These are phyloP conservation scores for Alectoris magna DNA, from an alignment of 2,797 vertebrate species.

Conservation along the genomic window DNA sequence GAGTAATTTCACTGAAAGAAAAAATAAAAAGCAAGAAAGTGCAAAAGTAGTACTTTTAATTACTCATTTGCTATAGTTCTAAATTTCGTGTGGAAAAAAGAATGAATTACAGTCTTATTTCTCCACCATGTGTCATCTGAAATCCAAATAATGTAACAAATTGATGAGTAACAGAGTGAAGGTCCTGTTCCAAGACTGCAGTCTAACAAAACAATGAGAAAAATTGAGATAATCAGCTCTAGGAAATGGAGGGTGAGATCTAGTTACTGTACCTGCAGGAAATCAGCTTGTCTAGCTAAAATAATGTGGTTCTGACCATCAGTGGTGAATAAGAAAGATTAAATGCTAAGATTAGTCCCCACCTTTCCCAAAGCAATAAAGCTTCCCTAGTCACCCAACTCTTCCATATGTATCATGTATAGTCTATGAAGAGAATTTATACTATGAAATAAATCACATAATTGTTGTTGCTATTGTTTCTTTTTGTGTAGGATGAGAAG, in stretches of 20 bases:
- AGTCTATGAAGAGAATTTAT: background rate
- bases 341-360: background rate
- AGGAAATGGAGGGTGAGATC: background rate
- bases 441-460: background rate
- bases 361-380: background rate
- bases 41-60: background rate
- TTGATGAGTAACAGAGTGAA: background rate
- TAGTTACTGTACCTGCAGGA: background rate
- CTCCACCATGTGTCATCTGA: background rate
- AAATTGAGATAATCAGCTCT: background rate
- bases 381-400: background rate
- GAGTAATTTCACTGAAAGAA: background rate
- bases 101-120: background rate
- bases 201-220: background rate
- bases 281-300: background rate
- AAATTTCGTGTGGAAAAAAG: background rate
- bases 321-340: background rate
- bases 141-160: background rate
- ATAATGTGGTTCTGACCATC: background rate
- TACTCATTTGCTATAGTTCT: background rate
- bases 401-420: background rate
- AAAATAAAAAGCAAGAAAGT: background rate
- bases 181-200: background rate
- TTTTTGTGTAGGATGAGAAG: background rate
- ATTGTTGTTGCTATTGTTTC: accelerated